A percentile compares a stretch with the other conserved stretches of the same genome.
Conservation (phyloP, 2,113 vertebrate species). For the Oncorhynchus mykiss region DNA sequence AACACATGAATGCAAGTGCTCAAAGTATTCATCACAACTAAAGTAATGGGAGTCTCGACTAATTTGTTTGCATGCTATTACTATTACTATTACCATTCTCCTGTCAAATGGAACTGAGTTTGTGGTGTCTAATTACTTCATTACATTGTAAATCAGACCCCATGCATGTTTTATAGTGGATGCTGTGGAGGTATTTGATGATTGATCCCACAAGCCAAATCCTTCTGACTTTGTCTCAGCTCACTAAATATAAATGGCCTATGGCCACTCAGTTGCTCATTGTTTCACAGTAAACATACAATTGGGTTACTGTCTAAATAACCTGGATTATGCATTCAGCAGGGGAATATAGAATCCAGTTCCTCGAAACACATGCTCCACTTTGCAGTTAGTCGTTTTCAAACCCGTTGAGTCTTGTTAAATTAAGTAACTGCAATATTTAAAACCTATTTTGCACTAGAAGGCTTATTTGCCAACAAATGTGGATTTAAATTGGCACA, state of each 20-base stretch:
- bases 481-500: slow-evolving; percentile 2
- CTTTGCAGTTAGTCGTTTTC: background rate
- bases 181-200: background rate
- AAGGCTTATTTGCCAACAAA: background rate
- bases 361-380: background rate
- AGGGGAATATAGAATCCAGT: background rate
- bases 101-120: background rate
- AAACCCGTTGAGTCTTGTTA: slow-evolving; percentile 4
- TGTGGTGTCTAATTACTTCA: no score
- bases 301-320: background rate
- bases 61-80: background rate
- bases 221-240: background rate
- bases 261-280: background rate
- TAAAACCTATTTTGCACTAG: background rate
- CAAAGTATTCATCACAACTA: no score
- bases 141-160: background rate
- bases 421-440: background rate
- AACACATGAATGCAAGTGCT: background rate
- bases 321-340: background rate
- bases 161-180: background rate
- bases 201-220: background rate
- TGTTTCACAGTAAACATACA: background rate
- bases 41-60: no score
- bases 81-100: background rate
- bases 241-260: background rate